These are phyloP conservation scores for Diploptera punctata DNA, from an alignment of 2,888 invertebrate species.

Conservation along the genomic window DNA sequence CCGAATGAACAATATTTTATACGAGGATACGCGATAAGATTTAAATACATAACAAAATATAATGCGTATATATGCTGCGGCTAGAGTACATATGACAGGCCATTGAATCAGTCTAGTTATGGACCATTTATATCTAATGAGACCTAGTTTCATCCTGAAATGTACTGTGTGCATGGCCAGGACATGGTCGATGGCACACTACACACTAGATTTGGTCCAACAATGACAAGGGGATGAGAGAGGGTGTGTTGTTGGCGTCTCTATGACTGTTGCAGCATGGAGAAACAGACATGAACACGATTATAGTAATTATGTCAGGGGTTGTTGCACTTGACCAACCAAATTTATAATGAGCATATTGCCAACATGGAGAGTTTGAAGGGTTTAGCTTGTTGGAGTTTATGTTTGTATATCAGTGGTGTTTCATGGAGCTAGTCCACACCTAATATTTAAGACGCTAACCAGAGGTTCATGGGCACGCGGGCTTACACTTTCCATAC, in stretches of 20 bases:
- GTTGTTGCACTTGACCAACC: neutral
- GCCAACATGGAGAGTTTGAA: neutral
- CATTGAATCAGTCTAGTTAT: neutral
- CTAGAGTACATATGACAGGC: neutral
- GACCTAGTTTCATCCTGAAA: neutral
- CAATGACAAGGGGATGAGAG: neutral
- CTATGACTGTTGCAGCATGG: neutral
- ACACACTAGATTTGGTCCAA: neutral
- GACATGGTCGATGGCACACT: neutral
- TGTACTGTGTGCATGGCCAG: neutral
- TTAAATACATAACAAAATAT: neutral
- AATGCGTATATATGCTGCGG: neutral
- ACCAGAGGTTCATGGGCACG: too few species aligned
- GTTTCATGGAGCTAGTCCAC: too few species aligned
- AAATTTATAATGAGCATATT: conserved; percentile 17
- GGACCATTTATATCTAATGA: neutral
- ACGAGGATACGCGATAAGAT: neutral
- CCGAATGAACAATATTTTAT: neutral
- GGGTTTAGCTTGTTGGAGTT: neutral
- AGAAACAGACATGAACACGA: neutral
- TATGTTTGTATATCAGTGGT: too few species aligned
- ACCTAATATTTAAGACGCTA: too few species aligned
- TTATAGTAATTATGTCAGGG: conserved; percentile 3
- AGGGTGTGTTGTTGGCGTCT: neutral
- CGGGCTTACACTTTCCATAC: too few species aligned